A percentile compares a stretch with the other conserved stretches of the same genome.
phyloP scores from a whole-genome alignment of 2,797 vertebrate species.

The Babyrousa celebensis region DNA sequence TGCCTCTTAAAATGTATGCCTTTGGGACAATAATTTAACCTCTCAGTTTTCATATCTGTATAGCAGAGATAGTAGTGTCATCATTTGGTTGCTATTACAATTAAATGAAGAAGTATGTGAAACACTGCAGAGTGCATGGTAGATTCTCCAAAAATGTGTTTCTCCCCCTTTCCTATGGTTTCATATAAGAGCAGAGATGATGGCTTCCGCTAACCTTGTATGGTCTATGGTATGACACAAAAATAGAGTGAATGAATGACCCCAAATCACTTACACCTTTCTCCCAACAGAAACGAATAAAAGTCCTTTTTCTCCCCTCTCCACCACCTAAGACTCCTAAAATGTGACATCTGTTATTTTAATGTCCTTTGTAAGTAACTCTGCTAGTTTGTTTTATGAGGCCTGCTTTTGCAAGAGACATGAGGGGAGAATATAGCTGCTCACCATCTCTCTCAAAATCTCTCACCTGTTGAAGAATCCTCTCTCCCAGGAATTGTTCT shows the following conservation, averaged over 20 bases:
- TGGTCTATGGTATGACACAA: neutral
- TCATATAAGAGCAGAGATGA: neutral
- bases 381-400: neutral
- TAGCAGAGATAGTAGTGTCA: neutral
- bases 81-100: neutral
- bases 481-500: neutral
- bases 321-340: neutral
- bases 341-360: constrained; percentile 25
- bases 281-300: neutral
- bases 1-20: neutral
- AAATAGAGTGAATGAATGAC: constrained; percentile 20
- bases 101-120: constrained; percentile 37
- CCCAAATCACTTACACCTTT: neutral
- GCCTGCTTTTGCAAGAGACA: constrained; percentile 20
- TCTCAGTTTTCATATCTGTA: constrained; percentile 39
- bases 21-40: neutral
- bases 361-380: neutral
- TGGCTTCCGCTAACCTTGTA: neutral
- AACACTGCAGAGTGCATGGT: neutral
- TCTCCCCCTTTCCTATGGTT: neutral
- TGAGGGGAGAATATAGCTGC: neutral
- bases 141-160: neutral
- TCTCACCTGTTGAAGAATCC: constrained; percentile 3
- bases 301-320: neutral
- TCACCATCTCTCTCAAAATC: neutral